Evolutionary conservation across 1,140 invertebrate genomes (phyloP).

Genomic region (Mizuhopecten yessoensis): DNA sequence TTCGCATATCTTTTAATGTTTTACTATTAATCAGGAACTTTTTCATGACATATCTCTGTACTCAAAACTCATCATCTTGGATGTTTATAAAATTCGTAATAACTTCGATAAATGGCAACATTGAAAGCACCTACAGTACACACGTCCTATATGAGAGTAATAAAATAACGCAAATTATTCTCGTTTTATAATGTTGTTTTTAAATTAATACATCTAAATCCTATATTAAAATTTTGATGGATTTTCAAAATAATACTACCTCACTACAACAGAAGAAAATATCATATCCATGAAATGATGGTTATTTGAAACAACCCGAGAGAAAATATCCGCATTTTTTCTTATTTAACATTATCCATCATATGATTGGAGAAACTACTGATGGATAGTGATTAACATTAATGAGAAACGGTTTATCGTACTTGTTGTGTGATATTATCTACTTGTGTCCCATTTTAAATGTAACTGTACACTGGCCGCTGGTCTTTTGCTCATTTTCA

Average conservation of each 20-base stretch:
- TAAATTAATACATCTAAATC: slow-evolving; percentile 17
- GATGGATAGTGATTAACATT: neutral
- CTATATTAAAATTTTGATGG: neutral
- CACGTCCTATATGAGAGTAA: too few relatives aligned
- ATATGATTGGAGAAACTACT: neutral
- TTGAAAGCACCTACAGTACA: too few relatives aligned
- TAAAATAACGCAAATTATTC: neutral
- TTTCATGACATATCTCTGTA: too few relatives aligned
- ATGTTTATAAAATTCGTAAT: too few relatives aligned
- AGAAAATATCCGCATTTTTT: neutral
- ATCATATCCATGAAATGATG: neutral
- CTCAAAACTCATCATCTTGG: too few relatives aligned
- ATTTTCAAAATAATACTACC: neutral
- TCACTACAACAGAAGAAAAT: neutral
- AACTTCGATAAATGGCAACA: too few relatives aligned
- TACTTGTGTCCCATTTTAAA: slow-evolving; percentile 64
- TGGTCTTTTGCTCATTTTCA: slow-evolving; percentile 60
- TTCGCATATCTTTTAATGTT: too few relatives aligned
- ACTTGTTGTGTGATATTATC: neutral
- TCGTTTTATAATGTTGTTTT: slow-evolving; percentile 1
- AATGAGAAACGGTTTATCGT: neutral
- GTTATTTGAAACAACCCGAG: neutral
- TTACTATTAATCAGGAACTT: too few relatives aligned
- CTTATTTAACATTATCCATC: neutral
- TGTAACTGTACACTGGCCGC: slow-evolving; percentile 62